These are phyloP conservation scores for Eleutherodactylus coqui DNA, from an alignment of 2,797 vertebrate genomes.

Conservation along the genomic window DNA sequence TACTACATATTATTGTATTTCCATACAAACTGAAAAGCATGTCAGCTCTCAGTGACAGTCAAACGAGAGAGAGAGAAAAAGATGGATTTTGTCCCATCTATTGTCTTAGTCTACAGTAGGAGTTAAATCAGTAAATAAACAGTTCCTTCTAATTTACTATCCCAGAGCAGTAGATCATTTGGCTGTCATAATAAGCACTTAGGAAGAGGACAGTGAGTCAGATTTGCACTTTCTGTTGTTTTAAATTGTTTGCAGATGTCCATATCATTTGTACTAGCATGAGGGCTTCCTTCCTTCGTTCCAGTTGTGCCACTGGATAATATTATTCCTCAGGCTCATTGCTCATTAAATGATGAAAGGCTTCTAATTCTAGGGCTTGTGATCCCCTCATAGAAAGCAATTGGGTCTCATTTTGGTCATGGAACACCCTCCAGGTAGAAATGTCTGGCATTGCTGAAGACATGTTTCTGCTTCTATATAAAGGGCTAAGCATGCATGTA, in stretches of 20 bases:
- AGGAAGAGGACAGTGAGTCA: slow-evolving; percentile 52
- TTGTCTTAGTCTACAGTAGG: slow-evolving; percentile 36
- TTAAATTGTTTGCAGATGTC: slow-evolving; percentile 58
- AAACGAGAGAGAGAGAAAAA: not conserved
- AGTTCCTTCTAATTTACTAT: slow-evolving; percentile 33
- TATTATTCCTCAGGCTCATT: slow-evolving; percentile 25
- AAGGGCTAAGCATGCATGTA: not conserved
- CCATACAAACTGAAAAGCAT: not conserved
- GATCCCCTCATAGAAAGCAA: not conserved
- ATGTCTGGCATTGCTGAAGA: slow-evolving; percentile 12
- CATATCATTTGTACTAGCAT: slow-evolving; percentile 32
- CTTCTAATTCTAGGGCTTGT: not conserved
- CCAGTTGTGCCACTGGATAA: slow-evolving; percentile 40
- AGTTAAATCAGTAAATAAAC: slow-evolving; percentile 51
- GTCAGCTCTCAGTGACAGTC: not conserved
- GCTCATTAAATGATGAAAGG: slow-evolving; percentile 49
- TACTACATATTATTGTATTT: not conserved
- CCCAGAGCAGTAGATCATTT: slow-evolving; percentile 35
- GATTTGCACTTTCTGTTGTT: slow-evolving; percentile 54
- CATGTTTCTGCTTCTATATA: not conserved
- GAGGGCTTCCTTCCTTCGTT: slow-evolving; percentile 35
- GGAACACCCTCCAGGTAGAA: slow-evolving; percentile 34
- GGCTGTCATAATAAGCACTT: slow-evolving; percentile 52
- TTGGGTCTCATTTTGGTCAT: not conserved
- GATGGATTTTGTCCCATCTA: slow-evolving; percentile 1